phyloP scores from a whole-genome alignment of 2,888 invertebrate species.

The Epistrophe grossulariae region DNA sequence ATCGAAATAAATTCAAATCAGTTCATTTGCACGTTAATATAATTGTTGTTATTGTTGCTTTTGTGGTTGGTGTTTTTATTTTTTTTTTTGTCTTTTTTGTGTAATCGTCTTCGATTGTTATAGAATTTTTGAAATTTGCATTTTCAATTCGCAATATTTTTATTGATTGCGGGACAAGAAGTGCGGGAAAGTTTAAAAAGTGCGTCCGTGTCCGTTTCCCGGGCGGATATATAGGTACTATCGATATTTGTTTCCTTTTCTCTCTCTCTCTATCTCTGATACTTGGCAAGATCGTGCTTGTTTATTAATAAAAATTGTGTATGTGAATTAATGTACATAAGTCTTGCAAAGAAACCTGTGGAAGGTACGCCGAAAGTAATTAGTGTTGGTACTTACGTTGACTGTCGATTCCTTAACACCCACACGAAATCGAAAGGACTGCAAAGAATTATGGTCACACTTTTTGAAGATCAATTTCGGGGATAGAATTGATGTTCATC shows the following conservation, averaged over 20 bases:
- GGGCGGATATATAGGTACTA: constrained; percentile 56
- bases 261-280: constrained; percentile 18
- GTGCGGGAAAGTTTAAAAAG: constrained; percentile 21
- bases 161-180: constrained; percentile 35
- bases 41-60: constrained; percentile 3
- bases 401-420: neutral
- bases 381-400: neutral
- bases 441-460: neutral
- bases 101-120: constrained; percentile 34
- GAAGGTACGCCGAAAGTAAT: neutral
- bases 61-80: constrained; percentile 14
- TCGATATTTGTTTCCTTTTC: constrained; percentile 22
- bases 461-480: neutral
- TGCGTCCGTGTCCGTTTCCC: constrained; percentile 52
- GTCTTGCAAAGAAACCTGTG: neutral
- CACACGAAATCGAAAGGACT: neutral
- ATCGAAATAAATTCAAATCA: constrained; percentile 38
- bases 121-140: constrained; percentile 72
- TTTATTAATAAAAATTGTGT: neutral
- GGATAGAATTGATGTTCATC: neutral
- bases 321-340: neutral
- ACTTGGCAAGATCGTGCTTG: constrained; percentile 2
- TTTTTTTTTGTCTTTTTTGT: neutral
- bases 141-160: constrained; percentile 63
- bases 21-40: constrained; percentile 7